Percentiles rank a stretch among this genome's conserved stretches.
Evolutionary conservation across 92 coral and sea anemone species (phyloP).

Genomic region (Porites divaricata): DNA sequence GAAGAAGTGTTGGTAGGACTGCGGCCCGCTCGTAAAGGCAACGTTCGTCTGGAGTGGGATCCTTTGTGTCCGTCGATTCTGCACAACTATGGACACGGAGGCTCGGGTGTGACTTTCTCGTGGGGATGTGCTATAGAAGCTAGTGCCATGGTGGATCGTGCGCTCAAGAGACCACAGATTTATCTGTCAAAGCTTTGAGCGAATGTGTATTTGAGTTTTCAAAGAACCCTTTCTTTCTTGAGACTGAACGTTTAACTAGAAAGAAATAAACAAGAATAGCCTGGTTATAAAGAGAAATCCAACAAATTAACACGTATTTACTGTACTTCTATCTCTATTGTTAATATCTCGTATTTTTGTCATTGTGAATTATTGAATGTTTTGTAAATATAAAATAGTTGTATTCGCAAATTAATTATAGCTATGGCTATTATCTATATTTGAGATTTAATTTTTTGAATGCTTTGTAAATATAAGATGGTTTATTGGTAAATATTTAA

Average conservation of each 20-base stretch:
- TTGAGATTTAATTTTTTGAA: background rate
- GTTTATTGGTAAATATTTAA: background rate
- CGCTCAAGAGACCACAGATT: slow-evolving; percentile 26
- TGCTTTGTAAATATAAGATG: background rate
- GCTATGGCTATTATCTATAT: too few relatives aligned
- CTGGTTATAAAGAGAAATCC: too few relatives aligned
- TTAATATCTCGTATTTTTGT: too few relatives aligned
- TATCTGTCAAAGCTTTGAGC: slow-evolving; percentile 34
- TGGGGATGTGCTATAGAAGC: slow-evolving; percentile 73
- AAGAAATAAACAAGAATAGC: too few relatives aligned
- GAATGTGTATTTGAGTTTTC: background rate
- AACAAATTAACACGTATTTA: too few relatives aligned
- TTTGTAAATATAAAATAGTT: background rate
- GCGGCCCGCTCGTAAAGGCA: slow-evolving; percentile 42
- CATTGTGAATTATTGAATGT: background rate
- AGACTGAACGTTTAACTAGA: background rate
- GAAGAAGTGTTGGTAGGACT: slow-evolving; percentile 34
- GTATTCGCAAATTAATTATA: too few relatives aligned
- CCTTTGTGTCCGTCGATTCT: slow-evolving; percentile 33
- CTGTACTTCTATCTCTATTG: too few relatives aligned
- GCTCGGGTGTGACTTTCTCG: slow-evolving; percentile 63
- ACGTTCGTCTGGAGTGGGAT: slow-evolving; percentile 50
- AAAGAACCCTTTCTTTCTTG: background rate
- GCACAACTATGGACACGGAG: slow-evolving; percentile 64
- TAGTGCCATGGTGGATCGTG: slow-evolving; percentile 46